Evolutionary conservation across 2,113 vertebrate species (phyloP), one percentile per base, ranked within the genome.

Genomic region (Bostrychus sinensis): DNA sequence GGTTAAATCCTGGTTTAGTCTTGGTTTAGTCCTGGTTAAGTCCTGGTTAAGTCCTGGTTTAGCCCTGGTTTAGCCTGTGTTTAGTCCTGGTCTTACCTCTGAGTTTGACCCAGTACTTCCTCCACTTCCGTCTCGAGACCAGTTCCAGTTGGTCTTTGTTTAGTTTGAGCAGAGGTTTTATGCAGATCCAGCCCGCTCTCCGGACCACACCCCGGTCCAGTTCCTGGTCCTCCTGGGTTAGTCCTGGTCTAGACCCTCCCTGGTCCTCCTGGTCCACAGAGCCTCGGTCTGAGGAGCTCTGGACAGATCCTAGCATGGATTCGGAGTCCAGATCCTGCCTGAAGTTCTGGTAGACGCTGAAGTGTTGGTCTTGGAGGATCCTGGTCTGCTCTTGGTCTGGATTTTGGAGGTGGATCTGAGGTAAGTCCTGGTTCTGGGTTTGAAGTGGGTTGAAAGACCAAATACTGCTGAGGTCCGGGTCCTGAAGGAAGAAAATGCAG

Each of bases 131-230:
- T 4, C 95, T 90, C 7, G 93, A 79, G 51, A 95, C 94, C 56
- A 96, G 88, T 80, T 97, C 94, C 76, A 97, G 90, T 70, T 92
- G 91, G 66, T 97, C 96, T 80, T 94, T 96, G 86, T 91, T 94
- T 72, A 96, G 66, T 2, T 93, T 93, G 78, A 97, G 84, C 1
- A 98, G 89, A 14, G 95, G 90, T 71, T 97, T 98, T 78, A 97
- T 97, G 86, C 93, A 94, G 55, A 98, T 93, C 95, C 94, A 96
- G 0, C 96, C 96, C 0, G 96, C 96, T 80, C 95, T 93, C 6
- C 96, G 93, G 14, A 98, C 94, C 78, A 94, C 92, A 0, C 95
- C 96, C 78, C 96, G 94, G 62, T 98, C 95, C 91, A 78, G 62
- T 4, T 66, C 75, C 30, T 42, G 67, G n/a, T 68, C 64, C 10